Conservation (phyloP, 64 coral and sea anemone species). For the Exaiptasia diaphana region DNA sequence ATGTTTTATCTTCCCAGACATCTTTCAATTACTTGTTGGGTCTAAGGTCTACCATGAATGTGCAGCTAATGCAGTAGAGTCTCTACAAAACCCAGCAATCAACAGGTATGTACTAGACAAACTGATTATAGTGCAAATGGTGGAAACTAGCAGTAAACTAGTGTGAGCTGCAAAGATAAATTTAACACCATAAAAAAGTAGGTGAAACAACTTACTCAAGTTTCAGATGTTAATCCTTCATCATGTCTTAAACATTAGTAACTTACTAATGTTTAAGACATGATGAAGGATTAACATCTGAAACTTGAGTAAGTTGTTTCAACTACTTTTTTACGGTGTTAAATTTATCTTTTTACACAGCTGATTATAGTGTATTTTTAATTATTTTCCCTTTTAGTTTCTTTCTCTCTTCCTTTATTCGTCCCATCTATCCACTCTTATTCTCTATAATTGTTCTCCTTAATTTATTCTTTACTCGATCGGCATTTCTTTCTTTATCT, state of each 20-base stretch:
- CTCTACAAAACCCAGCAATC: constrained; percentile 59
- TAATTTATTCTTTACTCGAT: background rate
- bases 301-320: too few species aligned
- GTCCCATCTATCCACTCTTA: background rate
- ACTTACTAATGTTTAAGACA: too few species aligned
- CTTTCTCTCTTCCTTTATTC: background rate
- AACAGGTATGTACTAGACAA: constrained; percentile 52
- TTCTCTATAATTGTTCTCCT: background rate
- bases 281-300: too few species aligned
- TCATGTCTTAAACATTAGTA: too few species aligned
- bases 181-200: too few species aligned
- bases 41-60: constrained; percentile 19
- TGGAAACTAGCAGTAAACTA: too few species aligned
- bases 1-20: background rate
- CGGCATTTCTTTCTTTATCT: background rate
- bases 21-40: constrained; percentile 41
- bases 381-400: background rate
- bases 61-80: constrained; percentile 58
- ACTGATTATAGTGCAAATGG: background rate
- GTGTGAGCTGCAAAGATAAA: too few species aligned
- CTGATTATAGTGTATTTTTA: too few species aligned
- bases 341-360: too few species aligned
- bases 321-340: too few species aligned
- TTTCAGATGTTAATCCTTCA: too few species aligned
- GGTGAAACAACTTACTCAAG: too few species aligned